These are phyloP conservation scores for Carlito syrichta DNA, from an alignment of 2,113 vertebrate species.

Conservation along the genomic window DNA sequence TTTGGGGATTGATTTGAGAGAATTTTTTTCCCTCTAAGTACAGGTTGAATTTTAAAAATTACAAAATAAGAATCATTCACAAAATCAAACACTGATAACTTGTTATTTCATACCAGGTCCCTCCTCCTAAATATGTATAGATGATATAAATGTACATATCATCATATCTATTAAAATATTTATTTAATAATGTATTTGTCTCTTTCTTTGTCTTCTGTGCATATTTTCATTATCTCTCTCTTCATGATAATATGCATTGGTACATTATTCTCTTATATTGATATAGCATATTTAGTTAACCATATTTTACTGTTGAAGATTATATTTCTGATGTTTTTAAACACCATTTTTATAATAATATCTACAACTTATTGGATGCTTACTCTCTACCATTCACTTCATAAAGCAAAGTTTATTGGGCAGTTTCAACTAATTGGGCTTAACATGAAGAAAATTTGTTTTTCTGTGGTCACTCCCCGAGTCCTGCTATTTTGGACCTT, in stretches of 20 bases:
- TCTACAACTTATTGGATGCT: not conserved
- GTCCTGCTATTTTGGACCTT: not conserved
- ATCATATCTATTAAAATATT: not conserved
- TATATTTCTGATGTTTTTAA: not conserved
- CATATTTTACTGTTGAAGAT: not conserved
- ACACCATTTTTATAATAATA: not conserved
- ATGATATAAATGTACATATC: not conserved
- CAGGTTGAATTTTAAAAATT: not conserved
- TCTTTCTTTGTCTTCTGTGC: not conserved
- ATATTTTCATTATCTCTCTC: not conserved
- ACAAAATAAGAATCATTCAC: not conserved
- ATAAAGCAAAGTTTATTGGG: not conserved
- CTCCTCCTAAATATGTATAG: not conserved
- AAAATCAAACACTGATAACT: not conserved
- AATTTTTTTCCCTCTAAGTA: not conserved
- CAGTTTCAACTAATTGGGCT: not conserved
- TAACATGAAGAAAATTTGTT: not conserved
- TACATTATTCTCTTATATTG: not conserved
- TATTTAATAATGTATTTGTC: not conserved
- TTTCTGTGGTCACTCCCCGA: not conserved
- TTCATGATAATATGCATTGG: not conserved
- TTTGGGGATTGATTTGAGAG: not conserved
- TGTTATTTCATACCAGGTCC: not conserved
- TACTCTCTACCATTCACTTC: not conserved
- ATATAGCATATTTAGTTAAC: not conserved